Evolutionary conservation across 2,797 vertebrate genomes (phyloP), one percentile per base, ranked within the genome.

Genomic region (Coregonus sp.): DNA sequence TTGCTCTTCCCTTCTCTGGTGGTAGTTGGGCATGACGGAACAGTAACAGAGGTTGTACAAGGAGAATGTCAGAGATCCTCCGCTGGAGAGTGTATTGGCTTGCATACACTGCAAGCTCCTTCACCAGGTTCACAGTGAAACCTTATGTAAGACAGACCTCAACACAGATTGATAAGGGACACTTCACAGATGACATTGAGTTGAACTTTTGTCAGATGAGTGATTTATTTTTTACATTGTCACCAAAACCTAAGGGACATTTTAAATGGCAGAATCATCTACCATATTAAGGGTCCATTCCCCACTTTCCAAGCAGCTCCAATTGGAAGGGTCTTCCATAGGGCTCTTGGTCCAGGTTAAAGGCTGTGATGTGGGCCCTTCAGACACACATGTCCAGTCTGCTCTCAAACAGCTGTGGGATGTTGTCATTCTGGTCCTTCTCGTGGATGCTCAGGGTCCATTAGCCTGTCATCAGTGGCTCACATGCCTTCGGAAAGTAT

Each of bases 351-450:
- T 76, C 14, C 74, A 72, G 18, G 75, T 82, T 92, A 74, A 80
- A 77, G 50, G 92, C 91, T 50, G 86, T 84, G 73, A 94, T 87
- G 75, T 82, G 86, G 35, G 83, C 78, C 15, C 75, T 73, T 89
- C 29, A 87, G 2, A 25, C 25, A 67, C 92, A 94, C 47, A 91
- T 29, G 4, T 83, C 80, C 69, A 92, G 9, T 15, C 2, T 15
- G 77, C 70, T 11, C 1, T 92, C 84, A 12, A 83, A 90, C 25
- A 25, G 25, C 25, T 82, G 71, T 4, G 93, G 92, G 1, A 80
- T 2, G 0, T 93, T 92, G 80, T 94, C 93, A 12, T 94, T 94
- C 56, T 84, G 59, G 75, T 94, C 92, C 0, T 1, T 37, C 4
- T 94, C 73, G 14, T 90, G 56, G 67, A 94, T 82, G 40, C 82